phyloP scores from a whole-genome alignment of 2,888 invertebrate species.

The Entomobrya proxima region DNA sequence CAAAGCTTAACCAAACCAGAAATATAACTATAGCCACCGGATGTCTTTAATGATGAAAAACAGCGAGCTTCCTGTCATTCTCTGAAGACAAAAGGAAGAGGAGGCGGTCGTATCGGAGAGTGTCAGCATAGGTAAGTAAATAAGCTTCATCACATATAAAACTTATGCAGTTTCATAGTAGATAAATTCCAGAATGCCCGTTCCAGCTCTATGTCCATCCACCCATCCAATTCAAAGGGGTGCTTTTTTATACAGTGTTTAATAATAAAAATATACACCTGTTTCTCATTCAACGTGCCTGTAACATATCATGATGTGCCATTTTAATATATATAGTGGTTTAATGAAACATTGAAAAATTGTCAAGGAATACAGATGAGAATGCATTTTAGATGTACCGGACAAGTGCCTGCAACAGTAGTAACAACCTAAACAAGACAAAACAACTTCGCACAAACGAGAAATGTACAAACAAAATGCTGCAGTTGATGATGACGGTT shows the following conservation, averaged over 20 bases:
- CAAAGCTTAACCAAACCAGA: conserved; percentile 61
- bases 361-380: conserved; percentile 4
- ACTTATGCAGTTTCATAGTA: too few species aligned
- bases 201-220: background rate
- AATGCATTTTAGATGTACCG: conserved; percentile 30
- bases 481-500: conserved; percentile 22
- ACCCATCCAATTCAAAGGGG: too few species aligned
- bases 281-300: conserved; percentile 16
- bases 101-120: conserved; percentile 50
- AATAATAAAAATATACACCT: conserved; percentile 20
- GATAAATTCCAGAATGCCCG: too few species aligned
- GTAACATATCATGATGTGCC: conserved; percentile 29
- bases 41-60: conserved; percentile 71
- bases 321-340: background rate
- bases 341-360: too few species aligned
- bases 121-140: background rate
- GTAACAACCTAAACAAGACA: background rate
- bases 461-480: background rate
- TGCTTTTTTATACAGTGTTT: too few species aligned
- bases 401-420: conserved; percentile 3
- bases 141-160: too few species aligned
- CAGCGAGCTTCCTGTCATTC: conserved; percentile 69
- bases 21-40: conserved; percentile 57
- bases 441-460: background rate
- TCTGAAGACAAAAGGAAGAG: conserved; percentile 69